A percentile compares a stretch with the other conserved stretches of the same genome.
Evolutionary conservation across 2,113 vertebrate species (phyloP).

Genomic region (Crocuta crocuta): DNA sequence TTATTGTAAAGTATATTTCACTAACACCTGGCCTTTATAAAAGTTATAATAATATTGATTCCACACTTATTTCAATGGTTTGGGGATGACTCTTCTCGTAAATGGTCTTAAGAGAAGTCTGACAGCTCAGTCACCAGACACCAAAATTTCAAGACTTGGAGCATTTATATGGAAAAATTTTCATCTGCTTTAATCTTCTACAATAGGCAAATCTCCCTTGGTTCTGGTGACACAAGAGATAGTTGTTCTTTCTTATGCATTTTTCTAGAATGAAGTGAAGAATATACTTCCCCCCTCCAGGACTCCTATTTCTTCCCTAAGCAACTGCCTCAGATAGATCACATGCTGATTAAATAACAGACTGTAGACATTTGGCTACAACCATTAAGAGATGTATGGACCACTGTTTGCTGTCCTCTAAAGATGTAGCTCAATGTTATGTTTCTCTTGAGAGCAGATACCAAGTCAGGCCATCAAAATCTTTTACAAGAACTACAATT

Average conservation of each 20-base stretch:
- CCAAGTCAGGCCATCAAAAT: not conserved
- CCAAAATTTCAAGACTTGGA: not conserved
- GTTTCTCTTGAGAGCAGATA: not conserved
- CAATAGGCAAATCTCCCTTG: not conserved
- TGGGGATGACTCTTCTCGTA: not conserved
- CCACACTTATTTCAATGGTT: not conserved
- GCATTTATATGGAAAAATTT: not conserved
- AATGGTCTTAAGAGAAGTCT: not conserved
- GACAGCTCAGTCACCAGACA: not conserved
- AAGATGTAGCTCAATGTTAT: not conserved
- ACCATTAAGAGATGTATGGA: not conserved
- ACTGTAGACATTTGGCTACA: not conserved
- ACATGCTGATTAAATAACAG: not conserved
- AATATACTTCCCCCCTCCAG: fast-evolving
- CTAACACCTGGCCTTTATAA: conserved; percentile 10
- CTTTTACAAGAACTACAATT: not conserved
- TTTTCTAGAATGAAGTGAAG: not conserved
- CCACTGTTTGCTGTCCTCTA: not conserved
- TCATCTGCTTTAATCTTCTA: not conserved
- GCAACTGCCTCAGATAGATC: not conserved
- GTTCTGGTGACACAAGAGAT: not conserved
- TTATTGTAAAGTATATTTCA: not conserved
- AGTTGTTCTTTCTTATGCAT: not conserved
- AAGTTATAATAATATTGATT: not conserved
- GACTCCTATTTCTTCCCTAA: not conserved